Evolutionary conservation across 2,888 invertebrate species (phyloP).

Genomic region (Geotrupes spiniger): DNA sequence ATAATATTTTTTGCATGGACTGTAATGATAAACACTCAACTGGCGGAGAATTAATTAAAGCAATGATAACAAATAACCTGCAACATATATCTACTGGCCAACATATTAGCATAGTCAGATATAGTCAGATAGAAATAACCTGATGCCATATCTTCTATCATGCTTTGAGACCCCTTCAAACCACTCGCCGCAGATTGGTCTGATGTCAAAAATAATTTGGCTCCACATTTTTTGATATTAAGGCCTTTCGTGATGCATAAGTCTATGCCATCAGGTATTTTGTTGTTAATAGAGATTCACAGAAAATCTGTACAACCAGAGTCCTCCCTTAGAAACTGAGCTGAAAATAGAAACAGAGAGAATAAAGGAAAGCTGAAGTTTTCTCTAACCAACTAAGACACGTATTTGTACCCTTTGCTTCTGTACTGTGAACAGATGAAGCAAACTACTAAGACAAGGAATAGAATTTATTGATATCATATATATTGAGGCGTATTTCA

Average conservation of each 20-base stretch:
- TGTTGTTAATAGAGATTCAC: too few species aligned
- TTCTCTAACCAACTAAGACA: not conserved
- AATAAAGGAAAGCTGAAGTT: not conserved
- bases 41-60: constrained; percentile 7
- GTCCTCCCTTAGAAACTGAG: not conserved
- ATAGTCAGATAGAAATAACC: constrained; percentile 1
- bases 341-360: not conserved
- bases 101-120: constrained; percentile 8
- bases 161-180: too few species aligned
- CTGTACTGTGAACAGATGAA: too few species aligned
- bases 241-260: not conserved
- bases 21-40: constrained; percentile 6
- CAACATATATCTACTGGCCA: constrained; percentile 8
- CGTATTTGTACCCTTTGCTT: too few species aligned
- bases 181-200: not conserved
- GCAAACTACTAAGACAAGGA: too few species aligned
- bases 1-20: constrained; percentile 8
- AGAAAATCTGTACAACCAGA: not conserved
- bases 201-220: not conserved
- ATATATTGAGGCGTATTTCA: too few species aligned
- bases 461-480: too few species aligned
- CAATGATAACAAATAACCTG: constrained; percentile 8
- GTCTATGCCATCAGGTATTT: too few species aligned
- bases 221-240: not conserved
- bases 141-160: not conserved